Evolutionary conservation across 2,113 vertebrate genomes (phyloP).

Genomic region (Cettia cetti): DNA sequence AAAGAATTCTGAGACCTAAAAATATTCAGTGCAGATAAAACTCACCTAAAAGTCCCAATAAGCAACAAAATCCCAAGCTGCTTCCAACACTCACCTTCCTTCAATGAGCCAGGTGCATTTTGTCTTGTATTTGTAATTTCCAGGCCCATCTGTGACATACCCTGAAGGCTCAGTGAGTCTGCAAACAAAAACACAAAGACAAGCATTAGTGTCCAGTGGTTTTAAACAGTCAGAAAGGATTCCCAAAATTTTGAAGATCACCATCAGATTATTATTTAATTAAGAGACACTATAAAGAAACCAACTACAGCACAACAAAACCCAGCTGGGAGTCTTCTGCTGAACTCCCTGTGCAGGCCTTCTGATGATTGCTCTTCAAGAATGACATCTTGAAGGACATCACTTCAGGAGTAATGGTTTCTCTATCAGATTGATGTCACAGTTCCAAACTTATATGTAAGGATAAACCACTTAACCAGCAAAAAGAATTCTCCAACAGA

Average conservation of each 20-base stretch:
- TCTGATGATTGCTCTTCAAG: no score
- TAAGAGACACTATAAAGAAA: background rate
- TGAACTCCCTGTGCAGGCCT: background rate
- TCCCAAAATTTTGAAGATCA: background rate
- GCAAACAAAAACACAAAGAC: constrained; percentile 17
- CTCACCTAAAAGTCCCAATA: background rate
- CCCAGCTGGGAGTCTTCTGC: background rate
- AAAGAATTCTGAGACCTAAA: background rate
- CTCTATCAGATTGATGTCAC: background rate
- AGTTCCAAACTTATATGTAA: background rate
- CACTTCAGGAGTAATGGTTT: background rate
- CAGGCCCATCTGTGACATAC: constrained; percentile 91
- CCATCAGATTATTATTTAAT: background rate
- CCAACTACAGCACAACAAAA: background rate
- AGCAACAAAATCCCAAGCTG: background rate
- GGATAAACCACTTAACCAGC: background rate
- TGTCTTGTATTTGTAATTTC: constrained; percentile 98
- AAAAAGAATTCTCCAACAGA: background rate
- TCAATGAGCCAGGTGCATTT: constrained; percentile 99
- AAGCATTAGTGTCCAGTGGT: background rate
- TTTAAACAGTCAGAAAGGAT: background rate
- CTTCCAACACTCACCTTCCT: constrained; percentile 83
- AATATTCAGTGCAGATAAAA: background rate
- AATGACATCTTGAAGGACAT: background rate
- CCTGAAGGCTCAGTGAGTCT: constrained; percentile 90